Conservation (phyloP, 1,140 invertebrate species). For the Ceratitis capitata region DNA sequence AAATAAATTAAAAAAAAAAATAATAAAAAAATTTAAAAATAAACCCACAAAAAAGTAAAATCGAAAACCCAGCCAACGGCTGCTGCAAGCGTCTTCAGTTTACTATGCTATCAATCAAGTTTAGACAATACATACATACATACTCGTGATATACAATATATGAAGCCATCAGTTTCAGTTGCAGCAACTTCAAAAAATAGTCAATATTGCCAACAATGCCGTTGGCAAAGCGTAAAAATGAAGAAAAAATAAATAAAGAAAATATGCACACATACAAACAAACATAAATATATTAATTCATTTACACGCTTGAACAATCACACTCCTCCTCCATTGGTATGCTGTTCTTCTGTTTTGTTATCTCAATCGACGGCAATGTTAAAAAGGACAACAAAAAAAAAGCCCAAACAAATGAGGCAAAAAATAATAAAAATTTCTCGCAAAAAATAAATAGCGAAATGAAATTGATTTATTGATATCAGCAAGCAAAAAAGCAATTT, state of each 20-base stretch:
- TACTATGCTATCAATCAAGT: too few relatives aligned
- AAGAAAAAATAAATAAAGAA: conserved; percentile 18
- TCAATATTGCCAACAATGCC: conserved; percentile 3
- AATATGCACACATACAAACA: background rate
- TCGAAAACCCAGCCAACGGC: background rate
- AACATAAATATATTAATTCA: too few relatives aligned
- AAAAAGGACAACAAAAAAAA: background rate
- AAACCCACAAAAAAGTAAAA: background rate
- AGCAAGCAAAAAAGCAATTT: background rate
- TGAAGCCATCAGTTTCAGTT: background rate
- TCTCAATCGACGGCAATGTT: background rate
- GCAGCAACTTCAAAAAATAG: conserved; percentile 1
- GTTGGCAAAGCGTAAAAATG: too few relatives aligned
- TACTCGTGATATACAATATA: background rate
- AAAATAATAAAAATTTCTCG: background rate
- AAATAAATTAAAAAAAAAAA: too few relatives aligned
- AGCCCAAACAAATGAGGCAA: background rate
- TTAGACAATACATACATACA: too few relatives aligned
- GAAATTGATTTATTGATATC: conserved; percentile 5
- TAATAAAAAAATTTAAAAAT: background rate
- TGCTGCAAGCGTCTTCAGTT: background rate
- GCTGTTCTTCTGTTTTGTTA: background rate
- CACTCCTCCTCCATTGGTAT: too few relatives aligned
- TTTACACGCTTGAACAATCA: too few relatives aligned
- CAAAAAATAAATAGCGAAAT: background rate